Conservation (phyloP, 2,113 vertebrate species). For the Xenopus borealis region DNA sequence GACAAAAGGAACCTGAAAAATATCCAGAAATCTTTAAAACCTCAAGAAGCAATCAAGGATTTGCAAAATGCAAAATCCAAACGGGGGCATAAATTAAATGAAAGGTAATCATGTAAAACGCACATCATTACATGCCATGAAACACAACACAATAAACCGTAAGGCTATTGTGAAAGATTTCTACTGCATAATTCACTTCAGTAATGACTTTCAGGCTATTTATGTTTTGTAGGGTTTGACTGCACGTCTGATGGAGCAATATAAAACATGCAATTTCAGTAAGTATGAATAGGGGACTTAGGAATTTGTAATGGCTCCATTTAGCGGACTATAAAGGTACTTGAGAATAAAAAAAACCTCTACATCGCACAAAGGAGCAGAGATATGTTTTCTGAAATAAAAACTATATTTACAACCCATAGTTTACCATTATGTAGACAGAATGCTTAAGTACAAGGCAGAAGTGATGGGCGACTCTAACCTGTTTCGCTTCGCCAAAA, state of each 20-base stretch:
- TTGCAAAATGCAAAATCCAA: not conserved
- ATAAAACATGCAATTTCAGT: slow-evolving; percentile 10
- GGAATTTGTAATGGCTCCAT: not conserved
- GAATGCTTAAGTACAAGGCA: not conserved
- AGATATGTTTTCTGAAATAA: not conserved
- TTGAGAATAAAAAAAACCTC: not conserved
- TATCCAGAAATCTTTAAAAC: not conserved
- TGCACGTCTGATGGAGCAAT: not conserved
- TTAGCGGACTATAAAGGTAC: slow-evolving; percentile 1
- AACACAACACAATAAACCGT: slow-evolving; percentile 16
- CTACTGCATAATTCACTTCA: slow-evolving; percentile 7
- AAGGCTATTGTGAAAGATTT: slow-evolving; percentile 23
- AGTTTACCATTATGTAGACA: not conserved
- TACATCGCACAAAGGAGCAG: not conserved
- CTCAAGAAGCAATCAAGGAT: slow-evolving; percentile 14
- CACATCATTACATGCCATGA: slow-evolving; percentile 14
- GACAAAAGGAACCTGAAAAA: slow-evolving; percentile 13
- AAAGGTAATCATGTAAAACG: slow-evolving; percentile 21
- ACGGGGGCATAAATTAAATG: not conserved
- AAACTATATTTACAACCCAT: not conserved
- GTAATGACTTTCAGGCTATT: slow-evolving; percentile 10
- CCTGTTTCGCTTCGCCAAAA: too few species aligned
- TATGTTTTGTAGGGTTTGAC: not conserved
- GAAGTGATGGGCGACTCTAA: too few species aligned
- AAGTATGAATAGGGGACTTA: slow-evolving; percentile 5